Evolutionary conservation across 2,888 invertebrate species (phyloP), one percentile per base, ranked within the genome.

Genomic region (Dryocosmus kuriphilus): DNA sequence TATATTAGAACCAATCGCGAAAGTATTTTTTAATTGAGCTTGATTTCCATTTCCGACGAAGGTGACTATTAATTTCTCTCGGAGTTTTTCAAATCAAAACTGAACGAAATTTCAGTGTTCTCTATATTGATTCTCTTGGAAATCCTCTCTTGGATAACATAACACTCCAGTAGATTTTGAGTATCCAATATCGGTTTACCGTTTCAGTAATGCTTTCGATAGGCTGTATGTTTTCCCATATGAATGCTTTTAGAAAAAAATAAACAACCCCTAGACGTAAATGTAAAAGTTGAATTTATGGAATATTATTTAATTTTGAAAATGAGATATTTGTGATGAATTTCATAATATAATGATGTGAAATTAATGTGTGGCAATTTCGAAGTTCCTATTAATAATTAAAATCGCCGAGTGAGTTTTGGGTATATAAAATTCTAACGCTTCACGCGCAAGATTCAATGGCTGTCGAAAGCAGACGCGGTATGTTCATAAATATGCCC

Each of bases 401-500:
- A 27, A 27, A 67, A 67, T 67, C 46, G 19, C 32, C 19, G 16
- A 22, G 22, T 51, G n/a, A 9, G 8, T n/a, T 55, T 22, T 55
- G n/a, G 51, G 8, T 55, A 22, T 22, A 22, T 55, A 9, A 55
- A 46, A 46, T 30, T 30, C 11, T 19, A 30, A 30, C 51, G 46
- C 30, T 71, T 51, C 27, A 71, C 55, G 73, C 76, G 62, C 75
- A 77, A 82, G 77, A 83, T 84, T 83, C 84, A 85, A 79, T 83
- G 82, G 81, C 83, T 85, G 86, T 85, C 85, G 82, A 71, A 80
- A 79, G 78, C 85, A 85, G 82, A 65, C 80, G 78, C 38, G 60
- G 38, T 57, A 30, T 74, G 67, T 82, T 81, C 79, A 81, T 82
- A 82, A 83, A 83, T 86, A 85, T 80, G 63, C 62, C 62, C 46